phyloP scores from a whole-genome alignment of 2,797 vertebrate species.

The Schizopygopsis pylzovi region DNA sequence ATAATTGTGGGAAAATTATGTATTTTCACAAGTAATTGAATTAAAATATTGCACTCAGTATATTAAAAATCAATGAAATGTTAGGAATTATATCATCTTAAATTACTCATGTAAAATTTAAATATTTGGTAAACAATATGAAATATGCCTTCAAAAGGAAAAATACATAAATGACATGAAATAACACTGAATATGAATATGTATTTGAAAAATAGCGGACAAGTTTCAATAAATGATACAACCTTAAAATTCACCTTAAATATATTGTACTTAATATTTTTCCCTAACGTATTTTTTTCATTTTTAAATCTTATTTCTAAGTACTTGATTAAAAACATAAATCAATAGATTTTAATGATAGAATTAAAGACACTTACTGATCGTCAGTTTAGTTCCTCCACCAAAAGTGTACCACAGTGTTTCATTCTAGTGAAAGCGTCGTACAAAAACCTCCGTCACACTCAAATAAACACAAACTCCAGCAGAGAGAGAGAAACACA shows the following conservation, averaged over 20 bases:
- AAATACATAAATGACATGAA: background rate
- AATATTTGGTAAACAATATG: background rate
- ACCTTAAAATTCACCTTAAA: background rate
- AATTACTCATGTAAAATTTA: background rate
- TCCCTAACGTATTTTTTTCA: too few relatives aligned
- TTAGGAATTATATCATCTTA: background rate
- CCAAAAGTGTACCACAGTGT: background rate
- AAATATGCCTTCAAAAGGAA: background rate
- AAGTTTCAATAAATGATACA: background rate
- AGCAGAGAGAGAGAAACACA: too few relatives aligned
- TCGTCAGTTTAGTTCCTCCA: background rate
- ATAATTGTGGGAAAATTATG: background rate
- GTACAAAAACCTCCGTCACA: slow-evolving; percentile 11
- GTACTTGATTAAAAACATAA: background rate
- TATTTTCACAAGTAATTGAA: background rate
- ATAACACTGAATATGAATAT: background rate
- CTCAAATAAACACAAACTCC: background rate
- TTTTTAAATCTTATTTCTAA: background rate
- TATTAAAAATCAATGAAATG: background rate
- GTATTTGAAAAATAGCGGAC: background rate
- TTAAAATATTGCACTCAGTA: background rate
- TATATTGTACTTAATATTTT: background rate
- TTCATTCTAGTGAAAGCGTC: slow-evolving; percentile 3
- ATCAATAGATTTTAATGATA: background rate
- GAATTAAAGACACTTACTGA: background rate